Evolutionary conservation across 30 jellyfish, hydroid and myxozoan species (phyloP), one percentile per base, ranked within the genome.

Genomic region (Phacellophora camtschatica): DNA sequence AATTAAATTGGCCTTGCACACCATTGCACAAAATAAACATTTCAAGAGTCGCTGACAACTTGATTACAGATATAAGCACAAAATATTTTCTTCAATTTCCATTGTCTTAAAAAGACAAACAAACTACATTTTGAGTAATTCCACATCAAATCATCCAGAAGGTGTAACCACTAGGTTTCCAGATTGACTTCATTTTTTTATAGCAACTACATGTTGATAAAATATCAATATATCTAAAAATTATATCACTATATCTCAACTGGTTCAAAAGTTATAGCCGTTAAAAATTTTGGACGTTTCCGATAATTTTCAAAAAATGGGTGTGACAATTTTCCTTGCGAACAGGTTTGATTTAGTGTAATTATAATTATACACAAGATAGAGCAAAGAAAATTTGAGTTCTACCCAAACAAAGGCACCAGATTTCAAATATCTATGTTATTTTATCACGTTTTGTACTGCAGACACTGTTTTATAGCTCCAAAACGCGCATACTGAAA

Each of bases 91-190:
- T n/a, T n/a, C n/a, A n/a, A n/a, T n/a, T n/a, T n/a, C n/a, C n/a
- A n/a, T n/a, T n/a, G n/a, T n/a, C n/a, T n/a, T n/a, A n/a, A n/a
- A n/a, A n/a, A n/a, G n/a, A n/a, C n/a, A n/a, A n/a, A n/a, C n/a
- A n/a, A n/a, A n/a, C n/a, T n/a, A n/a, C n/a, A n/a, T n/a, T 56
- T 62, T 30, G 56, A 56, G 77, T 63, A 33, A 30, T 63, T 63
- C 77, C 77, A 63, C 33, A 24, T 63, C 77, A 63, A 63, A 63
- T 28, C 77, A 63, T 28, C 77, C 56, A 27, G 56, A 16, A 34
- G 33, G n/a, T n/a, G n/a, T n/a, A n/a, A n/a, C 72, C 43, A 57
- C 28, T 22, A 57, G 4, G 72, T 57, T 42, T 15, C 28, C 42
- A 42, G 28, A 18, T 57, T 57, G 22, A 42, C 36, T 57, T 20